Conservation (phyloP, 2,797 vertebrate species). For the Gallinago solitaria region DNA sequence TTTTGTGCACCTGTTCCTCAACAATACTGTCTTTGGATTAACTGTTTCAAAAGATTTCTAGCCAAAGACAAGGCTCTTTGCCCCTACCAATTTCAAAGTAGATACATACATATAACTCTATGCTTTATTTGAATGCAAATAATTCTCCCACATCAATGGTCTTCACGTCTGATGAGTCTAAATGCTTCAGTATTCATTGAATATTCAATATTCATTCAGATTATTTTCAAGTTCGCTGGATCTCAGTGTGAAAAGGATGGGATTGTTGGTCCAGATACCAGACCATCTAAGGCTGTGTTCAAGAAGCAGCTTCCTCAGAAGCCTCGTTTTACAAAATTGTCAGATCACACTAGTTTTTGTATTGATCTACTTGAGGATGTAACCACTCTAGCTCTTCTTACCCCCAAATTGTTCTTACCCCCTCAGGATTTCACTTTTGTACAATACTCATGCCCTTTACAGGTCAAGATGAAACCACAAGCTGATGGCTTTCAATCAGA, state of each 20-base stretch:
- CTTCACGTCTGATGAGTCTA: background rate
- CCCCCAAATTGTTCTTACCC: background rate
- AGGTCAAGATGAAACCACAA: background rate
- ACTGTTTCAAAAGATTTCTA: background rate
- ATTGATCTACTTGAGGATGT: fast-evolving
- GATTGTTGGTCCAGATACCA: fast-evolving
- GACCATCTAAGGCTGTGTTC: background rate
- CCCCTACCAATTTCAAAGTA: background rate
- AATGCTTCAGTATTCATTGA: fast-evolving
- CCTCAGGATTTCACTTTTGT: background rate
- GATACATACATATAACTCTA: fast-evolving
- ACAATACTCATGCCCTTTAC: background rate
- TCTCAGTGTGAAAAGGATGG: background rate
- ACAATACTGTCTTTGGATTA: fast-evolving
- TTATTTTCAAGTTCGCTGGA: background rate
- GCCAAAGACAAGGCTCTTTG: background rate
- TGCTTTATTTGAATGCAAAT: background rate
- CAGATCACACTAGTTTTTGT: background rate
- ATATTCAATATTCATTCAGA: background rate
- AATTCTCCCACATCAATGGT: fast-evolving
- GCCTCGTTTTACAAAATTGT: background rate
- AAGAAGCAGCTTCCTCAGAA: background rate
- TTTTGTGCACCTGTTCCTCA: background rate
- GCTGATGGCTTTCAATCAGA: background rate
- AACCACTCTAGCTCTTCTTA: background rate